Evolutionary conservation across 2,797 vertebrate species (phyloP), one percentile per base, ranked within the genome.

Genomic region (Telmatherina bonti): DNA sequence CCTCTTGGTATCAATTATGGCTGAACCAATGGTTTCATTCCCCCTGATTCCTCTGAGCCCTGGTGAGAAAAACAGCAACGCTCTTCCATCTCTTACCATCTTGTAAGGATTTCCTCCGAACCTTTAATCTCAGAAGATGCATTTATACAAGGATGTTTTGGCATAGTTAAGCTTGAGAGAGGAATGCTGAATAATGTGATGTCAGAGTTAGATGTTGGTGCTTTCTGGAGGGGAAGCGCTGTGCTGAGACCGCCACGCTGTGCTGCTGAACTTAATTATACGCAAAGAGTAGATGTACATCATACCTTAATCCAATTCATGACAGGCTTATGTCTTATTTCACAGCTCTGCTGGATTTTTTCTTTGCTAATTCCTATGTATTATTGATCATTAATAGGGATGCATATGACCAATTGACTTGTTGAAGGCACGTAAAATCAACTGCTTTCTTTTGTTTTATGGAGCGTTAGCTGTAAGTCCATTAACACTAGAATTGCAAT

Each of bases 1-100:
- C 71, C 80, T 84, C 84, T 72, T 70, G 72, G 67, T 88, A 86
- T 88, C 85, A 91, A 87, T 93, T 92, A 90, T 74, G 66, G 60
- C 70, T 70, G 76, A 83, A 90, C 73, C 76, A 84, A 65, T 73
- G 62, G 31, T 74, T 74, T 20, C n/a, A 60, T 41, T 77, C 53
- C 22, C 58, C 49, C 36, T 53, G 52, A 29, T 73, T 72, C 33
- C 62, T 75, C n/a, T 31, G 49, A 71, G 74, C 61, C 65, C 61
- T 60, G 73, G 56, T 67, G 67, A 75, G 67, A 72, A 61, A 49
- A 52, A 60, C 67, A 31, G 27, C 60, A 35, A 66, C 9, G 5
- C 66, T 58, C 26, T 47, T 70, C 70, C 55, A 75, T 76, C 77
- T 81, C 64, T 36, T 71, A 80, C 56, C 24, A n/a, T 36, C 72